phyloP scores from a whole-genome alignment of 2,888 invertebrate species.

The Ichneumoninae sp. region DNA sequence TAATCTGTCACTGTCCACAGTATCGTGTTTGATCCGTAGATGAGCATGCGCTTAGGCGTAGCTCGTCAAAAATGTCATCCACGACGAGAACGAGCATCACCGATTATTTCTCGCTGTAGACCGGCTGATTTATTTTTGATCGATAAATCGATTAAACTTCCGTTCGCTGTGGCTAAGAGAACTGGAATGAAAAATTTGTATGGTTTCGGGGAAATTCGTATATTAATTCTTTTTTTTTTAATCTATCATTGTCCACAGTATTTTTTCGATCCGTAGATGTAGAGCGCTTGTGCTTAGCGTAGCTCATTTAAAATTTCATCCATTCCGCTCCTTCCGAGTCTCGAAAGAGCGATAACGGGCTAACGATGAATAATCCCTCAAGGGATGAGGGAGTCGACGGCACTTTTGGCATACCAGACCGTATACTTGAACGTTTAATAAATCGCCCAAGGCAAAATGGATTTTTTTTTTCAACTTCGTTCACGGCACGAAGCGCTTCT shows the following conservation, averaged over 20 bases:
- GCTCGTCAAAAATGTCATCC: slow-evolving; percentile 31
- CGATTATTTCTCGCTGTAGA: slow-evolving; percentile 36
- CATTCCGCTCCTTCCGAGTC: neutral
- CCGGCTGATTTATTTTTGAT: neutral
- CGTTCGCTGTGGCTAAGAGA: neutral
- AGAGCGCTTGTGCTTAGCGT: neutral
- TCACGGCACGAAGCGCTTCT: neutral
- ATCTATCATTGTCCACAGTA: neutral
- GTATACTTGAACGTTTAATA: slow-evolving; percentile 40
- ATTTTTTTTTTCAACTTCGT: slow-evolving; percentile 25
- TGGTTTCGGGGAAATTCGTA: no score
- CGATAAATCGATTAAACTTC: neutral
- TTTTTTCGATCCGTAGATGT: neutral
- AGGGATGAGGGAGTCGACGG: slow-evolving; percentile 11
- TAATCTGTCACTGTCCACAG: neutral
- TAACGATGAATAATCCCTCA: slow-evolving; percentile 37
- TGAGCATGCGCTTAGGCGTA: no score
- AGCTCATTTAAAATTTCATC: slow-evolving; percentile 35
- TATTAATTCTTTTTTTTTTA: no score
- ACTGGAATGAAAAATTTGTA: neutral
- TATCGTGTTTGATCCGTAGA: no score
- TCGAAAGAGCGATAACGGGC: slow-evolving; percentile 15
- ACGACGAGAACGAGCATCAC: slow-evolving; percentile 3
- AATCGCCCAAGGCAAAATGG: slow-evolving; percentile 34
- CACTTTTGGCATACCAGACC: slow-evolving; percentile 5